Base-by-base conservation (phyloP, 2,888 invertebrate genomes). In the Stratiomys singularior region DNA sequence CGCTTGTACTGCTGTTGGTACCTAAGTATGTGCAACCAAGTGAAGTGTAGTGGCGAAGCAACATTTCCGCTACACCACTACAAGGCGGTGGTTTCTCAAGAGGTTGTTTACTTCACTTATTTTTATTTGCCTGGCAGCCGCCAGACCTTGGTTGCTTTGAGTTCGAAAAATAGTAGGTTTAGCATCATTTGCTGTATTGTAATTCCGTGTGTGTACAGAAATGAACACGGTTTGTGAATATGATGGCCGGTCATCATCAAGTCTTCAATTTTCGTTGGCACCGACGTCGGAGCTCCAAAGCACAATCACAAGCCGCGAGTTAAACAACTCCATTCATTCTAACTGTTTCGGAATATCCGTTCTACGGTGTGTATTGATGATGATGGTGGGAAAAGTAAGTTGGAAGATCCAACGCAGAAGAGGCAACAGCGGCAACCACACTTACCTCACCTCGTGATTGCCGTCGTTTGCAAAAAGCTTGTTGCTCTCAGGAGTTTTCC, bases 1-100 rank as follows among this genome's bases (percentile, higher is more conserved):
- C 37, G 37, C 37, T 37, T 37, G 37, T 37, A 37, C 37, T 37
- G 37, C 37, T 37, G 37, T 9, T 37, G 9, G 37, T 37, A 37
- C 37, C 37, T 9, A 37, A 37, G 37, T 37, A 60, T 25, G 23
- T 25, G 58, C 11, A 4, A 25, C 18, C 58, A 18, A 21, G 58
- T 60, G 58, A 25, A 25, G 69, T 67, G 46, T 21, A 25, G 69
- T 23, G 47, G 25, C 46, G 4, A n/a, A 15, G 25, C 21, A 69
- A 69, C 47, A 69, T 69, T 69, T 69, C 47, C 69, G 69, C 69
- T 47, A 69, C 46, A 69, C 69, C 69, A 69, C 69, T 47, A 69
- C 69, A 47, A 11, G 28, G 37, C 23, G 52, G 52, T 18, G 60
- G 25, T 60, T 21, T 25, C 23, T 44, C 23, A 11, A 37, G 66